Evolutionary conservation across 1,140 invertebrate genomes (phyloP), one percentile per base, ranked within the genome.

Genomic region (Papilio machaon): DNA sequence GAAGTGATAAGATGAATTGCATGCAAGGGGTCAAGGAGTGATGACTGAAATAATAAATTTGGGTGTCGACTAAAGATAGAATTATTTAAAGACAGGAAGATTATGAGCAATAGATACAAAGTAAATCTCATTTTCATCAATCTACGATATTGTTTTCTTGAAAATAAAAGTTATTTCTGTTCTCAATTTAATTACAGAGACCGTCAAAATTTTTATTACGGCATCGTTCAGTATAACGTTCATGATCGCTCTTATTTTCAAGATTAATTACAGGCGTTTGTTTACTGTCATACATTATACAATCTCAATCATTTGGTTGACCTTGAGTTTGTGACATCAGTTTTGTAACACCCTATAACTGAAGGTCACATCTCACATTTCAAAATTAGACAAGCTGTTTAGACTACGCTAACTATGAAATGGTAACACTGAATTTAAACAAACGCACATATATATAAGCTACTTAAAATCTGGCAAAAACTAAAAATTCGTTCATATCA

Each of bases 131-230:
- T 43, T 2, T 43, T 43, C 4, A 6, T 7, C 35, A 52, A 23
- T 76, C 23, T 3, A 49, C 47, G 17, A 30, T 0, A 8, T 47
- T 52, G 74, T 76, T 75, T n/a, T 46, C 47, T 52, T 6, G 74
- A 19, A 47, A 52, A 75, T 75, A 75, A 47, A 75, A 75, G 73
- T 52, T 75, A 75, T 75, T 74, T 74, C 73, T 46, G 73, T 74
- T 47, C 35, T 3, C 9, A 30, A 75, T 75, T 75, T 75, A 75
- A 75, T 75, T n/a, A 19, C 47, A 3, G 17, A 75, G n/a, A 23
- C 19, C 46, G 19, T 75, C 73, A 75, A 75, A 75, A 73, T 47
- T 9, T 47, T 73, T 73, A 46, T 73, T 73, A 73, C 73, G 46
- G 17, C 73, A 46, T 49, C 46, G 73, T 75, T 49, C 9, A 49